Percentiles rank a stretch among this genome's conserved stretches.
phyloP scores from a whole-genome alignment of 2,797 vertebrate species.

The Centroberyx gerrardi region DNA sequence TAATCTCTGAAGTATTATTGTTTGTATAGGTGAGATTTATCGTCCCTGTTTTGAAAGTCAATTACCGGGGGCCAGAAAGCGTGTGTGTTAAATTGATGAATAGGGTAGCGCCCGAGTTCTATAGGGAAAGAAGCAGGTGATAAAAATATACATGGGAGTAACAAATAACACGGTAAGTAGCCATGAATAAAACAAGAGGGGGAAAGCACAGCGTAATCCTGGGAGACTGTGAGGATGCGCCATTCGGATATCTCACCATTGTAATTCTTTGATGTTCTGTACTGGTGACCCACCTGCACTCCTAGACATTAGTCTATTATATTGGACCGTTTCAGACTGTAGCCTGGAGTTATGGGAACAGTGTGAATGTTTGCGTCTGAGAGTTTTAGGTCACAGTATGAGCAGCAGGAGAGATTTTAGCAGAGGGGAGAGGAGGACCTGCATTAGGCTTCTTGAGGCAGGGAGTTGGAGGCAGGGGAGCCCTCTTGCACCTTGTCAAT shows the following conservation, averaged over 20 bases:
- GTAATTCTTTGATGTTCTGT: slow-evolving; percentile 11
- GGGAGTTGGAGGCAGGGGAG: neutral
- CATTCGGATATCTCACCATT: neutral
- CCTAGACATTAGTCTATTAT: slow-evolving; percentile 9
- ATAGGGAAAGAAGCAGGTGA: slow-evolving; percentile 31
- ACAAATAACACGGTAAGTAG: slow-evolving; percentile 29
- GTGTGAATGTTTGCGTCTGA: neutral
- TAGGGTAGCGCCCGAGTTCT: slow-evolving; percentile 20
- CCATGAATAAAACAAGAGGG: slow-evolving; percentile 65
- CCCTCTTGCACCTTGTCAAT: slow-evolving; percentile 41
- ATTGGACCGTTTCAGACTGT: slow-evolving; percentile 16
- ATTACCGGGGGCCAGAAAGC: slow-evolving; percentile 42
- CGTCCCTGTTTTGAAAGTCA: slow-evolving; percentile 60
- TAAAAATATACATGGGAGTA: slow-evolving; percentile 29
- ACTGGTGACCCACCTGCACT: slow-evolving; percentile 8
- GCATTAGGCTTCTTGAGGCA: slow-evolving; percentile 16
- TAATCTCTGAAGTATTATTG: slow-evolving; percentile 58
- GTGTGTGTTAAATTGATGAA: slow-evolving; percentile 63
- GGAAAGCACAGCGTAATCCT: slow-evolving; percentile 9
- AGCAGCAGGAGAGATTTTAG: neutral
- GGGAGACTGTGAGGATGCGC: slow-evolving; percentile 16
- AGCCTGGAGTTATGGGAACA: slow-evolving; percentile 16
- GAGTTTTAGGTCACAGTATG: slow-evolving; percentile 17
- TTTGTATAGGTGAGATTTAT: slow-evolving; percentile 63
- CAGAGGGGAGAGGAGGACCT: neutral